Evolutionary conservation across 1,140 invertebrate species (phyloP).

Genomic region (Cardiocondyla obscurior): DNA sequence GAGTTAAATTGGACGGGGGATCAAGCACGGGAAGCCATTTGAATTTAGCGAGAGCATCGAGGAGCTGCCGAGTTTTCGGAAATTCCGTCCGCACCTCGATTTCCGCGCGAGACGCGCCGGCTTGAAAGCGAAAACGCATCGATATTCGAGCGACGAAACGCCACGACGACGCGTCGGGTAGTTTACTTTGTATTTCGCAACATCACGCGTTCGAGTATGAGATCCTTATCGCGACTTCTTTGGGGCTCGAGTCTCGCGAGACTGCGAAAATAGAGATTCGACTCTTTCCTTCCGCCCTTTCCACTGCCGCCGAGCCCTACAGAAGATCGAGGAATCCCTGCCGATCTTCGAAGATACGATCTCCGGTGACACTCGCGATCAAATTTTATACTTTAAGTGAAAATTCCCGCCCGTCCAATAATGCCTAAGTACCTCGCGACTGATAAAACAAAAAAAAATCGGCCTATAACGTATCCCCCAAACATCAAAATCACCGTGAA

Average conservation of each 20-base stretch:
- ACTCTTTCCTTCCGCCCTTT: conserved; percentile 27
- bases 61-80: too few relatives aligned
- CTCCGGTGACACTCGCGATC: conserved; percentile 3
- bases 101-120: neutral
- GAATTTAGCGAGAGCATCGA: neutral
- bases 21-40: neutral
- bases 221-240: conserved; percentile 77
- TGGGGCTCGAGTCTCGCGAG: conserved; percentile 42
- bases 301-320: neutral
- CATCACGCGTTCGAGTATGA: conserved; percentile 71
- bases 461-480: neutral
- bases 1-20: conserved; percentile 5
- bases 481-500: neutral
- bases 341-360: neutral
- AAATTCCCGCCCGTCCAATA: neutral
- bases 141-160: conserved; percentile 70
- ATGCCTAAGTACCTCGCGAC: neutral
- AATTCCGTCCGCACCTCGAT: neutral
- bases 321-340: conserved; percentile 17
- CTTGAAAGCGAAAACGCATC: conserved; percentile 48
- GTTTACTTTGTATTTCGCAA: conserved; percentile 78
- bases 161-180: conserved; percentile 69
- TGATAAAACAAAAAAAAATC: conserved; percentile 23
- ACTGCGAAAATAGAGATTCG: conserved; percentile 73
- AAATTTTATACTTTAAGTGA: conserved; percentile 19